These are phyloP conservation scores for Tetrao urogallus DNA, from an alignment of 2,113 vertebrate genomes.

Conservation along the genomic window DNA sequence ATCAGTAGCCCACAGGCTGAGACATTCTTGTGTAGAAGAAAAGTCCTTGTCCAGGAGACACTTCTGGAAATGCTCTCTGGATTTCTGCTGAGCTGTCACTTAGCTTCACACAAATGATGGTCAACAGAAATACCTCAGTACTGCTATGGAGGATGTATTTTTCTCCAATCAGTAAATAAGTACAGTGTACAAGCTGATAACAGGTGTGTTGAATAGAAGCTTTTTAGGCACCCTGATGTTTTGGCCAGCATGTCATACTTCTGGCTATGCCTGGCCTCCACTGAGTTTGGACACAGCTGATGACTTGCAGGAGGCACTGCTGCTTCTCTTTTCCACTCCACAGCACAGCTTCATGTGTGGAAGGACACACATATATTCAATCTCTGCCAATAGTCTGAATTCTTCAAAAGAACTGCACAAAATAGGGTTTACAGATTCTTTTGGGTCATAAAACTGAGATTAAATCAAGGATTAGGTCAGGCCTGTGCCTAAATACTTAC, in stretches of 20 bases:
- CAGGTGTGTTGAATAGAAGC: neutral
- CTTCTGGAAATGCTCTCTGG: neutral
- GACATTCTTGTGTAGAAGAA: neutral
- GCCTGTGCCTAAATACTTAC: neutral
- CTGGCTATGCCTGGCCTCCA: neutral
- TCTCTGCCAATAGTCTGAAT: neutral
- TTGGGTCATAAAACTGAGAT: neutral
- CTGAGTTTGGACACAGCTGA: neutral
- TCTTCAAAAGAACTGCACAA: neutral
- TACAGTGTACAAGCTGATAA: neutral
- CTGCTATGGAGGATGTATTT: neutral
- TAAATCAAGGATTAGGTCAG: neutral
- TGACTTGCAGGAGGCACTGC: neutral
- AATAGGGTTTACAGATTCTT: neutral
- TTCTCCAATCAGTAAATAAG: neutral
- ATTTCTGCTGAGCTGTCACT: neutral
- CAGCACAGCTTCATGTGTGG: no score
- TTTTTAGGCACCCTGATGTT: accelerated
- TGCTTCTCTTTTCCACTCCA: neutral
- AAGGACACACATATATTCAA: neutral
- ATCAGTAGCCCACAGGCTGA: neutral
- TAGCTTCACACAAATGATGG: neutral
- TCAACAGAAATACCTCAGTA: neutral
- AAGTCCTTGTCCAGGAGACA: neutral
- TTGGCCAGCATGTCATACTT: no score